Conservation (phyloP, 2,888 invertebrate species). For the Drosophila sordidula region DNA sequence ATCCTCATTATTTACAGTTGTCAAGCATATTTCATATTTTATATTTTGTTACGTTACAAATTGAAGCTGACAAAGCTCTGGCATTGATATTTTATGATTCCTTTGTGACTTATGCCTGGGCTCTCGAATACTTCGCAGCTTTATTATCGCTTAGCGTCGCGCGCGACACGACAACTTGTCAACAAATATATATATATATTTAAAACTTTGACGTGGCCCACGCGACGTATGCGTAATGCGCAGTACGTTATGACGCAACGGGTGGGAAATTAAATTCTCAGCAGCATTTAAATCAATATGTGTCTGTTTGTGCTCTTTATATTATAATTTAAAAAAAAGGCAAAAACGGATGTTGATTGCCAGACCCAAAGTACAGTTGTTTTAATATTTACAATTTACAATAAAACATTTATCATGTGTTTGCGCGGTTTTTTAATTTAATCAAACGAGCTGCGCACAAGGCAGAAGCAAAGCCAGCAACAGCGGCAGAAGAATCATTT, state of each 20-base stretch:
- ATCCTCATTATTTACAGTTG: conserved; percentile 10
- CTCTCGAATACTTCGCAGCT: conserved; percentile 28
- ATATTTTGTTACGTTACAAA: conserved; percentile 19
- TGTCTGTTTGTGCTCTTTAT: conserved; percentile 9
- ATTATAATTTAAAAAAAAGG: conserved; percentile 29
- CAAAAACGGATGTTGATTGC: conserved; percentile 8
- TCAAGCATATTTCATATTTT: conserved; percentile 14
- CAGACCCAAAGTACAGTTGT: conserved; percentile 7
- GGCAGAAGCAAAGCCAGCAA: not conserved
- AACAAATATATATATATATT: conserved; percentile 10
- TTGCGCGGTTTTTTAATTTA: conserved; percentile 61
- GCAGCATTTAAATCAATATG: conserved; percentile 53
- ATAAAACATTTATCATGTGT: conserved; percentile 55
- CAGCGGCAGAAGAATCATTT: conserved; percentile 30
- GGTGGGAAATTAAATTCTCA: conserved; percentile 25
- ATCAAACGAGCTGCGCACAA: conserved; percentile 36
- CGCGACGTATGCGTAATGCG: conserved; percentile 26
- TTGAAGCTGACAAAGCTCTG: conserved; percentile 37
- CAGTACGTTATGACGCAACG: conserved; percentile 14
- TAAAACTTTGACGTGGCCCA: conserved; percentile 44
- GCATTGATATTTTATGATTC: conserved; percentile 54
- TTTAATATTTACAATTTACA: conserved; percentile 43
- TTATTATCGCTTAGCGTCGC: conserved; percentile 52
- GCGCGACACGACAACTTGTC: conserved; percentile 54
- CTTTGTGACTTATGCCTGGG: conserved; percentile 25